Evolutionary conservation across 2,797 vertebrate genomes (phyloP).

Genomic region (Tragelaphus oryx): DNA sequence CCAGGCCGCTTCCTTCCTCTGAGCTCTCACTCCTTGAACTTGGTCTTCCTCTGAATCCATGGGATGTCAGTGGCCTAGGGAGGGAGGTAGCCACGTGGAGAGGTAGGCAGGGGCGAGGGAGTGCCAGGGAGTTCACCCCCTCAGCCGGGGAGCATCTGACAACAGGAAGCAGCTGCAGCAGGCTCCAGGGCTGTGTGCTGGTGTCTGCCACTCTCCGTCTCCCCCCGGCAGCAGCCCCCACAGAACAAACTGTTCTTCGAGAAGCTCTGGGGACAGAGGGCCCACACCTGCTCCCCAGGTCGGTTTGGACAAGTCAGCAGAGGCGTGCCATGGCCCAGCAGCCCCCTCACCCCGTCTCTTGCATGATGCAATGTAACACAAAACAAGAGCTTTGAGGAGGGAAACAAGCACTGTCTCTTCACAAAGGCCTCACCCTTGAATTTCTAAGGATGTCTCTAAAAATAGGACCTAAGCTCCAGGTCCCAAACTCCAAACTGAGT

Average conservation of each 20-base stretch:
- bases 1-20: neutral
- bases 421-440: neutral
- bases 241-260: conserved; percentile 70
- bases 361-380: neutral
- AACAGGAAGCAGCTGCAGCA: conserved; percentile 70
- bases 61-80: neutral
- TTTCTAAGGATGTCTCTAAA: neutral
- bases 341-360: neutral
- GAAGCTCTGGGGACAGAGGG: conserved; percentile 58
- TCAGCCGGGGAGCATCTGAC: conserved; percentile 35
- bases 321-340: neutral
- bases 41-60: neutral
- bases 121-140: neutral
- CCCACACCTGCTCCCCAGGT: conserved; percentile 56
- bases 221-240: conserved; percentile 29
- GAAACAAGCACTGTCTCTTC: neutral
- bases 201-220: conserved; percentile 58
- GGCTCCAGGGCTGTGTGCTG: conserved; percentile 11
- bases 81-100: neutral
- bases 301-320: conserved; percentile 36
- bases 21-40: neutral
- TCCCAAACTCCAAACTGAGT: neutral
- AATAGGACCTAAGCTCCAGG: neutral
- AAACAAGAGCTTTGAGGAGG: neutral
- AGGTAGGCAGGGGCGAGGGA: neutral